Evolutionary conservation across 2,797 vertebrate genomes (phyloP), one percentile per base, ranked within the genome.

Genomic region (Lutra lutra): DNA sequence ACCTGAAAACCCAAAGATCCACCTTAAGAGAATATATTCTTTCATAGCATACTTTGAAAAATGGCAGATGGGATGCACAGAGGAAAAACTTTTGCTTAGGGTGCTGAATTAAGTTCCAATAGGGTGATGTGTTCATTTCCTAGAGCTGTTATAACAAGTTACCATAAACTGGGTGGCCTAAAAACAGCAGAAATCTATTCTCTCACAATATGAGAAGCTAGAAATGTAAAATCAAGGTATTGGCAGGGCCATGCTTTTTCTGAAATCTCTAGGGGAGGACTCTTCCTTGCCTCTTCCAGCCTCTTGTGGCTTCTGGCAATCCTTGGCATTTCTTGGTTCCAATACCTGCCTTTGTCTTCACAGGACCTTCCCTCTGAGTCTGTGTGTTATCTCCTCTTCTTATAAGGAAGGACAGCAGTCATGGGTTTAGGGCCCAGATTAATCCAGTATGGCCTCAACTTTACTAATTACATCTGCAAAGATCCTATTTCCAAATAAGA

Each of bases 41-140:
- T 94, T 96, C 89, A 84, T 35, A 83, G 80, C 13, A 56, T 75
- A 43, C 56, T 86, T 87, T 40, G 54, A 72, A 83, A 89, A 88
- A 78, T 27, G 35, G 82, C 8, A 54, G 83, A 35, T 51, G 10
- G 56, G n/a, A 35, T 46, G 68, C 23, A 94, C 5, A 87, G 51
- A 83, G 66, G 13, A 84, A 86, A 79, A 87, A 51, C 15, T 72
- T 85, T 87, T 68, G 40, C 40, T 78, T 58, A 75, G 32, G 40
- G 18, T 46, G 27, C 14, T 51, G 2, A 10, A 38, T 54, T 88
- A 58, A 58, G 15, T 78, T 91, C 48, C 18, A 35, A 3, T 54
- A 78, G 43, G 10, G 70, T 54, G 27, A 4, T 54, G 0, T 73
- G 86, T 87, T 68, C 10, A 6, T 80, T 94, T 75, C 17, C 56